These are phyloP conservation scores for Actinia equina DNA, from an alignment of 64 coral and sea anemone genomes.

Conservation along the genomic window DNA sequence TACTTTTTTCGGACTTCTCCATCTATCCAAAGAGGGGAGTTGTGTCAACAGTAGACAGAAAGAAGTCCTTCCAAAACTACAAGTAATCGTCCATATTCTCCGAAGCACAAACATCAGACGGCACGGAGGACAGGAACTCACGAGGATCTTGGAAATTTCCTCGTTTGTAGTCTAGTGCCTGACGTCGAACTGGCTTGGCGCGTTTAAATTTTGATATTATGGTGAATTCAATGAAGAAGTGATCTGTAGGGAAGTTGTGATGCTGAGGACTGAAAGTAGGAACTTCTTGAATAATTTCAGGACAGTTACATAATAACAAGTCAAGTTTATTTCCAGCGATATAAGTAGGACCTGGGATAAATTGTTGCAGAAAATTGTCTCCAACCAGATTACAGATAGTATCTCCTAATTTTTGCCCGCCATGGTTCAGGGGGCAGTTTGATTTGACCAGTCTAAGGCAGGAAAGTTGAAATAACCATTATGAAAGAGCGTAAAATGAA, in stretches of 20 bases:
- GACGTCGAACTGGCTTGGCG: conserved; percentile 6
- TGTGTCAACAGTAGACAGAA: conserved; percentile 25
- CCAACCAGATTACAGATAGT: too few species aligned
- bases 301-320: conserved; percentile 28
- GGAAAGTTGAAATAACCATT: too few species aligned
- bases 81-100: conserved; percentile 22
- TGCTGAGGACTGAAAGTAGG: not conserved
- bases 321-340: conserved; percentile 45
- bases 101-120: conserved; percentile 13
- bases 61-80: conserved; percentile 40
- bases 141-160: conserved; percentile 28
- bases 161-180: conserved; percentile 31
- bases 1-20: too few species aligned
- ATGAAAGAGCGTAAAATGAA: too few species aligned
- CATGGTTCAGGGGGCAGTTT: too few species aligned
- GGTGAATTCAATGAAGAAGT: conserved; percentile 39
- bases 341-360: conserved; percentile 41
- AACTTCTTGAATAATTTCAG: not conserved
- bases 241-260: conserved; percentile 25
- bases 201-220: conserved; percentile 26
- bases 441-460: too few species aligned
- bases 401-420: too few species aligned
- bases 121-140: not conserved
- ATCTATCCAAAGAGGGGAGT: too few species aligned
- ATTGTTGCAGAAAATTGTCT: too few species aligned